These are phyloP conservation scores for Andrena chrysosceles DNA, from an alignment of 2,888 invertebrate species.

Conservation along the genomic window DNA sequence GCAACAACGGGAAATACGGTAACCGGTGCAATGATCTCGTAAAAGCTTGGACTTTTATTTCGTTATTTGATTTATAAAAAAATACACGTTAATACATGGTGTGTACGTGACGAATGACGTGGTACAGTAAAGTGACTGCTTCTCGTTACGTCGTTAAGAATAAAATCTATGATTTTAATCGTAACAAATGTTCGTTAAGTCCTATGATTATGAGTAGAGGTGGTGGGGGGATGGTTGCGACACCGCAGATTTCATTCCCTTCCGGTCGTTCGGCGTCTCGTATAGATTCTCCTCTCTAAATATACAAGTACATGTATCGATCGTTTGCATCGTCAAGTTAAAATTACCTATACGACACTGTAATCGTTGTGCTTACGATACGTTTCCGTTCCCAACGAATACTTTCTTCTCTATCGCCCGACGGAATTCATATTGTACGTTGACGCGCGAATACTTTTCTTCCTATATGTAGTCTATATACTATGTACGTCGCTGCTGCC, in stretches of 20 bases:
- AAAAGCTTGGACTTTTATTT: constrained; percentile 80
- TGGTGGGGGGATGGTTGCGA: constrained; percentile 43
- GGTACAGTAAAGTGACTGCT: constrained; percentile 64
- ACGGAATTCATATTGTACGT: constrained; percentile 74
- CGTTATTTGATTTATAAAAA: constrained; percentile 82
- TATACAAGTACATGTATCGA: constrained; percentile 26
- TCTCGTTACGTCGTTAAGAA: constrained; percentile 53
- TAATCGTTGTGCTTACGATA: constrained; percentile 65
- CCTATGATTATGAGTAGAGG: constrained; percentile 55
- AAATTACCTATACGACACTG: constrained; percentile 49
- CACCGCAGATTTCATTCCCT: constrained; percentile 49
- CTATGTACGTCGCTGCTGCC: constrained; percentile 23
- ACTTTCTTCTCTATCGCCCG: constrained; percentile 52
- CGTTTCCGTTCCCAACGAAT: constrained; percentile 55
- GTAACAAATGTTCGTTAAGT: constrained; percentile 57
- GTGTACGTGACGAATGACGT: constrained; percentile 73
- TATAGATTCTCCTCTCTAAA: constrained; percentile 31
- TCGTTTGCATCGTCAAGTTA: constrained; percentile 27
- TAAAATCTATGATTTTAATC: constrained; percentile 58
- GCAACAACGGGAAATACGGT: constrained; percentile 39
- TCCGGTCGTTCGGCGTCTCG: constrained; percentile 35
- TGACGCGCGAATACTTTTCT: constrained; percentile 41
- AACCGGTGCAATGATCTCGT: constrained; percentile 60
- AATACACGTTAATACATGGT: constrained; percentile 82
- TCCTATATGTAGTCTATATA: background rate